phyloP scores from a whole-genome alignment of 2,113 vertebrate species.

The Tupaia chinensis region DNA sequence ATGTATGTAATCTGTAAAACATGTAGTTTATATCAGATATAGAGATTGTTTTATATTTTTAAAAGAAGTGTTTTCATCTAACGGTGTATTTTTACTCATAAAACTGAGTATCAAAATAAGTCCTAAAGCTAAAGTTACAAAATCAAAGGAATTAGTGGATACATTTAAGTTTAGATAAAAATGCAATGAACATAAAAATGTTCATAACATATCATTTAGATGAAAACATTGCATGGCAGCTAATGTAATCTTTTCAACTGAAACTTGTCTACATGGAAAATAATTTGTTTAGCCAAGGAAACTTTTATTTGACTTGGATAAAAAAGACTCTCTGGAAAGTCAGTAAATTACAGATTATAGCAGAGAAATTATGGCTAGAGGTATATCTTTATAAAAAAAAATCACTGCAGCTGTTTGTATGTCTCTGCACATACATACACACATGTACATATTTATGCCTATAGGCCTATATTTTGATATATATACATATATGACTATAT shows the following conservation, averaged over 20 bases:
- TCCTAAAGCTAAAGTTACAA: neutral
- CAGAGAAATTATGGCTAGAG: neutral
- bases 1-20: neutral
- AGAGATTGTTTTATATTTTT: conserved; percentile 43
- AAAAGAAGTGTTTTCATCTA: conserved; percentile 39
- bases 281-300: neutral
- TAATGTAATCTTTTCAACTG: neutral
- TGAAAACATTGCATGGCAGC: conserved; percentile 47
- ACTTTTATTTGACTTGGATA: neutral
- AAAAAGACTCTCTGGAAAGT: conserved; percentile 11
- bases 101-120: neutral
- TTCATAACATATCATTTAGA: conserved; percentile 1
- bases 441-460: neutral
- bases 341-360: neutral
- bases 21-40: neutral
- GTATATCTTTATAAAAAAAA: neutral
- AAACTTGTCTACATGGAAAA: neutral
- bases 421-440: neutral
- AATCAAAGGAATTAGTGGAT: neutral
- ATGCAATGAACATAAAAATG: neutral
- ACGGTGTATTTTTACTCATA: neutral
- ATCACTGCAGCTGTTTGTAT: neutral
- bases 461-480: neutral
- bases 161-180: neutral
- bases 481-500: neutral